Evolutionary conservation across 2,113 vertebrate species (phyloP), one percentile per base, ranked within the genome.

Genomic region (Ictalurus punctatus): DNA sequence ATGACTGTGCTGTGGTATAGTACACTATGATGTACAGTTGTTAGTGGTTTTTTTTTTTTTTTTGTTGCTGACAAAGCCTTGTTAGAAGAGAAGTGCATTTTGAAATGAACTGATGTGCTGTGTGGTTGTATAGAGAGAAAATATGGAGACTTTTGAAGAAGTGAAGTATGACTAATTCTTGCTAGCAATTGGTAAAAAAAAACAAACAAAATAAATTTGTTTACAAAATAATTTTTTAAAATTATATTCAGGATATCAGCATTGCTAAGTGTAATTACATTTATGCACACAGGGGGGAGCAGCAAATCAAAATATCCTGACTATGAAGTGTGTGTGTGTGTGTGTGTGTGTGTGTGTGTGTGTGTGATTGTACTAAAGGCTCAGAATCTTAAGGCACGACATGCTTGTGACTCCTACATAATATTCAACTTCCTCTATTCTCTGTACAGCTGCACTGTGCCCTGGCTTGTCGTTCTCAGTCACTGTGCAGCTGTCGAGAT

Each of bases 231-330:
- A 59, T 13, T 16, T 3, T 56, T 59, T 21, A 5, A 23, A 61
- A 61, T 6, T 12, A n/a, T 34, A 34, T 71, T 73, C 74, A 25
- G 3, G 23, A 48, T 44, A 27, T 54, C 44, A 80, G 44, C 4
- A 79, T 3, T 16, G 25, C 2, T 17, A 80, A 16, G 52, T 80
- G 80, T 9, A 83, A 13, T 83, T 61, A 37, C 80, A 40, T 37
- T 61, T 83, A 61, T 61, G 37, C 56, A 83, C 80, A 61, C 80
- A 83, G 14, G 80, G 56, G 80, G 80, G 80, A 61, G 80, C 30
- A 83, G 56, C 19, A 61, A 83, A 14, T 79, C 25, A 79, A 79
- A 52, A 79, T 16, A n/a, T 52, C 23, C 44, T 80, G 44, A 2
- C 16, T 78, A 30, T 37, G 71, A 59, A 69, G 27, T 48, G 19